Evolutionary conservation across 2,888 invertebrate genomes (phyloP), one percentile per base, ranked within the genome.

Genomic region (Escarpia spicata): DNA sequence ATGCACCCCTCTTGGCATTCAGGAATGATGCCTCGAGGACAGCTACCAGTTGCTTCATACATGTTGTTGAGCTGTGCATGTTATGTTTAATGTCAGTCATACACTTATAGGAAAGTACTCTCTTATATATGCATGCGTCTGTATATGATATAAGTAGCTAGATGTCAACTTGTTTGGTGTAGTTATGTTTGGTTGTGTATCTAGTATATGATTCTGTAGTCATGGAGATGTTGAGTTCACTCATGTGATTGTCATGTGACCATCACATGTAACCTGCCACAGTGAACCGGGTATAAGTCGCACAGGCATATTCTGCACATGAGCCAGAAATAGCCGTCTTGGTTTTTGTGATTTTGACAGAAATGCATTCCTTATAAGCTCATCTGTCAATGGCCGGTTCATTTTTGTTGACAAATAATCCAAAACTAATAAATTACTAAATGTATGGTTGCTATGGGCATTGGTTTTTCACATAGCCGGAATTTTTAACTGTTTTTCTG

Each of bases 131-230:
- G 19, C 75, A 52, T 75, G 75, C 19, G 26, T 52, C 26, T n/a
- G 2, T 75, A 75, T 75, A 75, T 75, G 75, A 75, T 75, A 75
- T 75, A 75, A 75, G n/a, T 75, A 75, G 75, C 75, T 75, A 75
- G 75, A 75, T 75, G n/a, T 75, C 75, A 75, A 26, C 19, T 26
- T 75, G 3, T 75, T 19, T 75, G 75, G n/a, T 75, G 75, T 75
- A 26, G 75, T 75, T 75, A 75, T n/a, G 19, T 75, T 6, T 75
- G 26, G n/a, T 75, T 75, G 26, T 75, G 75, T 26, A 75, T 75
- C 75, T 75, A 75, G 75, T 52, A 52, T 52, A 52, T 52, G 52
- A 52, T 15, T 12, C 45, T 12, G 52, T 75, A 75, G 75, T 75
- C 26, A 75, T 75, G n/a, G 52, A 12, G 52, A 1, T 75, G 6